Percentiles rank a stretch among this genome's conserved stretches.
Evolutionary conservation across 2,888 invertebrate genomes (phyloP).

Genomic region (Trachelus iudaicus): DNA sequence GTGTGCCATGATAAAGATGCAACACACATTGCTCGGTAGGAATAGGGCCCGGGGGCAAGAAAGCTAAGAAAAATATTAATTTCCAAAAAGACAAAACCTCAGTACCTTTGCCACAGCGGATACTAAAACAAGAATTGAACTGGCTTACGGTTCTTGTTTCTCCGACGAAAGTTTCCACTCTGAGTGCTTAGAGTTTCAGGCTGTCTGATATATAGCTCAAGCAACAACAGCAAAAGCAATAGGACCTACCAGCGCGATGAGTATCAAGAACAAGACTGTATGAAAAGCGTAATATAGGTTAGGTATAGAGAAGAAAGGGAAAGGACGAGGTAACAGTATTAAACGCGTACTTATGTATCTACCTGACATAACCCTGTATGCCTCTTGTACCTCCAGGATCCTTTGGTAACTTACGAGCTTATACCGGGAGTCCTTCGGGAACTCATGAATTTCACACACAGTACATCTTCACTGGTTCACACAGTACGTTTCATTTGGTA

Average conservation of each 20-base stretch:
- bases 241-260: background rate
- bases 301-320: background rate
- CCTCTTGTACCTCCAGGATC: background rate
- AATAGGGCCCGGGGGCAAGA: background rate
- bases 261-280: background rate
- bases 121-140: background rate
- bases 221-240: background rate
- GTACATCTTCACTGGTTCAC: slow-evolving; percentile 12
- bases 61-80: no score
- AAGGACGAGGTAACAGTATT: background rate
- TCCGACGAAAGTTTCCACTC: background rate
- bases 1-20: background rate
- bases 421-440: slow-evolving; percentile 22
- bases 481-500: background rate
- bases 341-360: slow-evolving; percentile 8
- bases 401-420: background rate
- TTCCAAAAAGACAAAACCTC: background rate
- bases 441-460: slow-evolving; percentile 48
- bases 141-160: background rate
- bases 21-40: no score
- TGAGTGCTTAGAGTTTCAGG: background rate
- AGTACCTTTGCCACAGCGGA: background rate
- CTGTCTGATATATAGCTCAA: background rate
- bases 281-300: background rate
- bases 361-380: background rate